Evolutionary conservation across 2,113 vertebrate species (phyloP).

Genomic region (Pseudopipra pipra): DNA sequence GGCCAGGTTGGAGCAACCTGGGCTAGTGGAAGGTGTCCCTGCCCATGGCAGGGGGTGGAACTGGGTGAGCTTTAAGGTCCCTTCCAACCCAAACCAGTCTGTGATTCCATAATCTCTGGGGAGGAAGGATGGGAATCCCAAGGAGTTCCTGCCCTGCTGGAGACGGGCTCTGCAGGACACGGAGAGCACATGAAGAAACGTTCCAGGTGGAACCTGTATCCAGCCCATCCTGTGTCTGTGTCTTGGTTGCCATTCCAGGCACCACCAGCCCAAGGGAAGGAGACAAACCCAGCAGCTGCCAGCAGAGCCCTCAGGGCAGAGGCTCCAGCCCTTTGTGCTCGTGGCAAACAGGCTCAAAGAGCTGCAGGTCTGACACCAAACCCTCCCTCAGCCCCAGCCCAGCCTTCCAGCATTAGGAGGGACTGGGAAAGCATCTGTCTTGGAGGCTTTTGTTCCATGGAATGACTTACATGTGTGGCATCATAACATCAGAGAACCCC

Average conservation of each 20-base stretch:
- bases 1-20: not conserved
- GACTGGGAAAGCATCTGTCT: not conserved
- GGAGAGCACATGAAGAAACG: not conserved
- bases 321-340: rapidly evolving
- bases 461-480: not conserved
- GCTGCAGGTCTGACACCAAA: not conserved
- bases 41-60: not conserved
- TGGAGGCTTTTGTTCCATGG: not conserved
- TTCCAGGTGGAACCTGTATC: too few species aligned
- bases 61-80: not conserved
- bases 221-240: not conserved
- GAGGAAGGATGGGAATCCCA: not conserved
- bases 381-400: not conserved
- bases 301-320: rapidly evolving
- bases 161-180: not conserved
- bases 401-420: not conserved
- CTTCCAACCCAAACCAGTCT: not conserved
- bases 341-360: not conserved
- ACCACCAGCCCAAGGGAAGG: not conserved
- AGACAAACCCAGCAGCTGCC: too few species aligned
- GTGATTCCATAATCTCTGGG: not conserved
- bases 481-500: not conserved
- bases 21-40: not conserved
- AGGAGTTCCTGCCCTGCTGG: not conserved
- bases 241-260: not conserved